Evolutionary conservation across 2,797 vertebrate genomes (phyloP), one percentile per base, ranked within the genome.

Genomic region (Sciurus carolinensis): DNA sequence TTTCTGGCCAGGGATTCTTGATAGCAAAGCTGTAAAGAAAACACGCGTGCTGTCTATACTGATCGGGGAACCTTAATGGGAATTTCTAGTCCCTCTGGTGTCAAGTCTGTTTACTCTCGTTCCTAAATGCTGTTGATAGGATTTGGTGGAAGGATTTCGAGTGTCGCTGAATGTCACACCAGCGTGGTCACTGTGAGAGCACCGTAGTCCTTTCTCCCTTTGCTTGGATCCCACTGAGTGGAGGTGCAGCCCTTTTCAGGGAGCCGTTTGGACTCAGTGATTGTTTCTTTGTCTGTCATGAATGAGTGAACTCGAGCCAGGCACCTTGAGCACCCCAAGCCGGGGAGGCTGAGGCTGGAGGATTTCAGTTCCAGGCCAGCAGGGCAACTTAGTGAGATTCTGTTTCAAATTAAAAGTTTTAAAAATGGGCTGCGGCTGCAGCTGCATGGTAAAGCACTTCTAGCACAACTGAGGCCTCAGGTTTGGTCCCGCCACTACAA

Each of bases 211-310:
- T 69, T 33, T 71, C 24, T 76, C 79, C 24, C 89, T 81, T 91
- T 94, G 64, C 44, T 89, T 83, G n/a, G 22, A 39, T 87, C 72
- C 28, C 33, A 62, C 62, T 90, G 54, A 47, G 59, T 26, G 76
- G 81, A 91, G 62, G 30, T 82, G 77, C 77, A 89, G 13, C n/a
- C 44, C 86, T 94, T 92, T 50, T 82, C 30, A 83, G 87, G 83
- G 80, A 33, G 26, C 47, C 80, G 2, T 26, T 73, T 66, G 80
- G 59, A 59, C 22, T 66, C 44, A 1, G 52, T n/a, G 47, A 28
- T 47, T 72, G 17, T 86, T 54, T 15, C 66, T 82, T 12, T 28
- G 18, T 86, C 75, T 93, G 50, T 89, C 24, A 22, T n/a, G 13
- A 69, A 52, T 59, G 39, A 73, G 85, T 54, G 73, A 76, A 50